Conservation (phyloP, 1,140 invertebrate genomes). For the Eurosta solidaginis region DNA sequence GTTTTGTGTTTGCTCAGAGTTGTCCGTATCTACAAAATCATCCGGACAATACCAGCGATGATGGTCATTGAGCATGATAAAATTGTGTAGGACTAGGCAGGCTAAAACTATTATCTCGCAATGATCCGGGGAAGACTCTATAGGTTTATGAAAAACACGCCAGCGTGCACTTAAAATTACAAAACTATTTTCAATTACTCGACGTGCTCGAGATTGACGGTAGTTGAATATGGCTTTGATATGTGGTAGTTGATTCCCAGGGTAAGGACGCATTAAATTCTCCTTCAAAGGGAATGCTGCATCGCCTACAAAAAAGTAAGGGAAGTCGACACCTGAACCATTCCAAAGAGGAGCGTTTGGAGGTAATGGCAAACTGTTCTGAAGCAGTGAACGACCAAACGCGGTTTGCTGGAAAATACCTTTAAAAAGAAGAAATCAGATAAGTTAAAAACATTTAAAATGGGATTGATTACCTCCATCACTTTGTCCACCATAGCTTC, state of each 20-base stretch:
- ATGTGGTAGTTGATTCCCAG: constrained; percentile 43
- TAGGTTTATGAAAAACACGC: constrained; percentile 38
- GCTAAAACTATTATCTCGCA: not conserved
- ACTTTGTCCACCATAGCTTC: constrained; percentile 41
- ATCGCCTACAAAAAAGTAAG: constrained; percentile 61
- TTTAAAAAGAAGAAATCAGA: too few relatives aligned
- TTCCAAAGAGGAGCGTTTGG: constrained; percentile 34
- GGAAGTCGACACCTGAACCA: constrained; percentile 39
- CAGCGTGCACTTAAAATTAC: constrained; percentile 59
- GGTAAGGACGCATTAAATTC: constrained; percentile 61
- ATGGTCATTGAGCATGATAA: not conserved
- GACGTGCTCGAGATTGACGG: constrained; percentile 49
- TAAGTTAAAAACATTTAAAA: constrained; percentile 36
- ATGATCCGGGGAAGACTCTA: not conserved
- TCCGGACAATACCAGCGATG: constrained; percentile 5
- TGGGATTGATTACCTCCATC: constrained; percentile 58
- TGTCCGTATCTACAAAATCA: too few relatives aligned
- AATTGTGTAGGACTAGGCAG: not conserved
- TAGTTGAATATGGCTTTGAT: constrained; percentile 50
- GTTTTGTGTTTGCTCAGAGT: too few relatives aligned
- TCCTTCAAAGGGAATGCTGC: constrained; percentile 59
- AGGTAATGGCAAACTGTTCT: not conserved
- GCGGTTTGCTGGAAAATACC: constrained; percentile 34
- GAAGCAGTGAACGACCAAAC: constrained; percentile 41
- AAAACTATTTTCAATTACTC: too few relatives aligned